Percentiles rank a stretch among this genome's conserved stretches.
Conservation (phyloP, 2,797 vertebrate species). For the Esox lucius region DNA sequence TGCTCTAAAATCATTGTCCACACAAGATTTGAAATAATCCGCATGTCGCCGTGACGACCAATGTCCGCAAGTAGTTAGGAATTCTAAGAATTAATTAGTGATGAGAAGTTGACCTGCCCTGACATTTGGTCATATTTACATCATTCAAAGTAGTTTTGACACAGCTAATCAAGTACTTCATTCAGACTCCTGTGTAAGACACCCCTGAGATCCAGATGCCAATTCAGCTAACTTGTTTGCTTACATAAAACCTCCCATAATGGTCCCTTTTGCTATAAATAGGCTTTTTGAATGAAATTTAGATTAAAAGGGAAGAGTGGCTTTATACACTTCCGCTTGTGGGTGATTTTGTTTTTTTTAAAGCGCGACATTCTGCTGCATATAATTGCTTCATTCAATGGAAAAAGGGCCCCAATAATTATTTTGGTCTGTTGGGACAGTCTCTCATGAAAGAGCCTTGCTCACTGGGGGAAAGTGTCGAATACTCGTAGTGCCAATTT, state of each 20-base stretch:
- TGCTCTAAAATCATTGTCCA: background rate
- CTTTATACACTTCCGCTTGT: constrained; percentile 9
- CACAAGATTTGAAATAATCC: background rate
- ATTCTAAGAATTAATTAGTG: background rate
- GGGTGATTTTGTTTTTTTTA: too few relatives aligned
- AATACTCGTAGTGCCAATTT: constrained; percentile 22
- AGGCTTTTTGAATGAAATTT: constrained; percentile 21
- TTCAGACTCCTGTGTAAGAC: background rate
- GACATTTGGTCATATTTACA: background rate
- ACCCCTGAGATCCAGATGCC: background rate
- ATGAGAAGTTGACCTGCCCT: background rate
- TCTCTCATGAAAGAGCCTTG: constrained; percentile 10
- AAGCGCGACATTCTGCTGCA: constrained; percentile 20
- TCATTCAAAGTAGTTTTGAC: background rate
- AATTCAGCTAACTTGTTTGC: background rate
- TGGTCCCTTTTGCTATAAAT: constrained; percentile 20
- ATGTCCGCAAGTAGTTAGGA: background rate
- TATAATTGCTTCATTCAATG: constrained; percentile 38
- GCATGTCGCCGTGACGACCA: background rate
- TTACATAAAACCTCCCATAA: background rate
- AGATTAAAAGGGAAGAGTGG: constrained; percentile 23
- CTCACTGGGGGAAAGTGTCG: constrained; percentile 17
- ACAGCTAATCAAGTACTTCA: background rate
- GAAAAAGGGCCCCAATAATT: constrained; percentile 30
- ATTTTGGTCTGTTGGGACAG: constrained; percentile 21